These are phyloP conservation scores for Syngnathus typhle DNA, from an alignment of 2,113 vertebrate species.

Conservation along the genomic window DNA sequence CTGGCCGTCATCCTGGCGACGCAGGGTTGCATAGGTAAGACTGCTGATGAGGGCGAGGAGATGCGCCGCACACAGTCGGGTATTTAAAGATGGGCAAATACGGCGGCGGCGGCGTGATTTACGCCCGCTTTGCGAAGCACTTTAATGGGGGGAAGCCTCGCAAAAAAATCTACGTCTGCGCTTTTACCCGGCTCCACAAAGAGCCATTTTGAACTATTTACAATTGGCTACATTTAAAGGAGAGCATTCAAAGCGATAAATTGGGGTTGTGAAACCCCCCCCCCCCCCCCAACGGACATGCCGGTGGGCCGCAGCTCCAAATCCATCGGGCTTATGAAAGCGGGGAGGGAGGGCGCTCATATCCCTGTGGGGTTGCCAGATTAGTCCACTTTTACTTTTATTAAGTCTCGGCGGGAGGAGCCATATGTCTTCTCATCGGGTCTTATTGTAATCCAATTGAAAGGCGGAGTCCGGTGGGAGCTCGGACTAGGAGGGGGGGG, in stretches of 20 bases:
- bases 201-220: neutral
- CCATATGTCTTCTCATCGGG: constrained; percentile 48
- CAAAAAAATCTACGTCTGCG: neutral
- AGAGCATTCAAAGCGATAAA: constrained; percentile 7
- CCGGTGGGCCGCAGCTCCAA: constrained; percentile 46
- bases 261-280: constrained; percentile 15
- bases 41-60: constrained; percentile 53
- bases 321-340: constrained; percentile 70
- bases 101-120: neutral
- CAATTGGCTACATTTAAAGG: neutral
- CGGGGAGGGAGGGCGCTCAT: constrained; percentile 43
- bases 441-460: constrained; percentile 52
- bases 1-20: constrained; percentile 58
- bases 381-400: constrained; percentile 11
- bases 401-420: constrained; percentile 44
- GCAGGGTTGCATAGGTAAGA: constrained; percentile 50
- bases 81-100: constrained; percentile 48
- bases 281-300: neutral
- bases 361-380: constrained; percentile 47
- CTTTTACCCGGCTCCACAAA: neutral
- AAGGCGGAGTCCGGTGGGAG: constrained; percentile 17
- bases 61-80: constrained; percentile 38
- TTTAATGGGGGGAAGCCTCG: neutral
- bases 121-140: neutral
- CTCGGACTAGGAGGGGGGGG: neutral